A percentile compares a stretch with the other conserved stretches of the same genome.
Conservation (phyloP, 2,888 invertebrate genomes). For the Apamea monoglypha region DNA sequence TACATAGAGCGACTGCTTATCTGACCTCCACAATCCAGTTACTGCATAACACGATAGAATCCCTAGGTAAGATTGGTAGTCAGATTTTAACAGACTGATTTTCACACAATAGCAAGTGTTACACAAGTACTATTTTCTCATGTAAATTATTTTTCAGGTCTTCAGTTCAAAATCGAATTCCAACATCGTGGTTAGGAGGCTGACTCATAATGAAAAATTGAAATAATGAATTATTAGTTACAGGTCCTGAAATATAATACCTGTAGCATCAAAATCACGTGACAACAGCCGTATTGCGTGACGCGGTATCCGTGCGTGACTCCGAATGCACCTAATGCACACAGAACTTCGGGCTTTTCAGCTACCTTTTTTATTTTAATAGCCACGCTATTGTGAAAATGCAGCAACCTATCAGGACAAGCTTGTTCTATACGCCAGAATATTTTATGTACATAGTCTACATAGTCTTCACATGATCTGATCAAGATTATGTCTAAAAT, state of each 20-base stretch:
- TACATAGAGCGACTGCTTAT: neutral
- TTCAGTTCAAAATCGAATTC: neutral
- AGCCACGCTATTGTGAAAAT: conserved; percentile 70
- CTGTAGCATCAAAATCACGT: conserved; percentile 62
- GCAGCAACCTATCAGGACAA: conserved; percentile 66
- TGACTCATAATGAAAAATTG: conserved; percentile 8
- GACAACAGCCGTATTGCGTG: conserved; percentile 77
- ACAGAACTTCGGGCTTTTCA: conserved; percentile 72
- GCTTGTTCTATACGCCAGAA: conserved; percentile 21
- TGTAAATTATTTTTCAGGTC: neutral
- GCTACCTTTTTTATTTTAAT: conserved; percentile 73
- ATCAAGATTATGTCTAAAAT: neutral
- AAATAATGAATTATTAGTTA: conserved; percentile 38
- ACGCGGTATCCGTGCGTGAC: conserved; percentile 68
- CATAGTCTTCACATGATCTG: neutral
- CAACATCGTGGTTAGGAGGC: neutral
- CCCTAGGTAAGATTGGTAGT: neutral
- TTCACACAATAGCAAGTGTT: neutral
- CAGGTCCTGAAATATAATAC: conserved; percentile 59
- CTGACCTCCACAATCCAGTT: neutral
- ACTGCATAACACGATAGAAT: neutral
- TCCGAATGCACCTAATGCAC: conserved; percentile 71
- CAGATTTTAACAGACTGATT: neutral
- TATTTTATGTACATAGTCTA: neutral
- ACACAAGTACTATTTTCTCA: neutral